phyloP scores from a whole-genome alignment of 2,888 invertebrate species.

The Blera fallax region DNA sequence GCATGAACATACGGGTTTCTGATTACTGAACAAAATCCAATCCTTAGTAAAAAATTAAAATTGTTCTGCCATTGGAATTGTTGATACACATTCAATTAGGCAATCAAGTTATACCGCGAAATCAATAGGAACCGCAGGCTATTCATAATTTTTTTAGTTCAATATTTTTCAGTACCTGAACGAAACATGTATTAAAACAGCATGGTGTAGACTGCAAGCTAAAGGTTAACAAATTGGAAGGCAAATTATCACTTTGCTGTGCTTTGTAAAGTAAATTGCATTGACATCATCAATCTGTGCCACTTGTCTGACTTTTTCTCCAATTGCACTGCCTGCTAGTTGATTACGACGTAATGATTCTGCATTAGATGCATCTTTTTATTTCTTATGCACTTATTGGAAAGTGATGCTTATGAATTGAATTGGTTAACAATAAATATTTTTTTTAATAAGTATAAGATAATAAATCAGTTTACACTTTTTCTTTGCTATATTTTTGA shows the following conservation, averaged over 20 bases:
- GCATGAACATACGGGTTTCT: too few species aligned
- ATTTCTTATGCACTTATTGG: background rate
- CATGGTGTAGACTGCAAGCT: background rate
- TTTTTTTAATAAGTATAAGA: background rate
- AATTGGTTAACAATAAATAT: background rate
- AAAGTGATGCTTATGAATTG: background rate
- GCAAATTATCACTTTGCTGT: background rate
- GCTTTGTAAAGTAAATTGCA: conserved; percentile 5
- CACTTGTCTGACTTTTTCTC: conserved; percentile 11
- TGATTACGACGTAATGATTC: conserved; percentile 32
- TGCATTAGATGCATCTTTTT: background rate
- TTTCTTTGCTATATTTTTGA: background rate
- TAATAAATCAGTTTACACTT: background rate
- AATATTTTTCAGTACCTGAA: too few species aligned
- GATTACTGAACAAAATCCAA: too few species aligned
- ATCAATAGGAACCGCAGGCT: too few species aligned
- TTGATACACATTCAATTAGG: too few species aligned
- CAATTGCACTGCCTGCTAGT: background rate
- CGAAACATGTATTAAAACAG: too few species aligned
- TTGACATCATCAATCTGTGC: conserved; percentile 32
- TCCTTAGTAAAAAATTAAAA: too few species aligned
- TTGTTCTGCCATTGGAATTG: too few species aligned
- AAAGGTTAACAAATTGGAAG: background rate
- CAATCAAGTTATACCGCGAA: too few species aligned
- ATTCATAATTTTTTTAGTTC: too few species aligned